Percentiles rank a stretch among this genome's conserved stretches.
Conservation (phyloP, 1,140 invertebrate genomes). For the Spodoptera frugiperda region DNA sequence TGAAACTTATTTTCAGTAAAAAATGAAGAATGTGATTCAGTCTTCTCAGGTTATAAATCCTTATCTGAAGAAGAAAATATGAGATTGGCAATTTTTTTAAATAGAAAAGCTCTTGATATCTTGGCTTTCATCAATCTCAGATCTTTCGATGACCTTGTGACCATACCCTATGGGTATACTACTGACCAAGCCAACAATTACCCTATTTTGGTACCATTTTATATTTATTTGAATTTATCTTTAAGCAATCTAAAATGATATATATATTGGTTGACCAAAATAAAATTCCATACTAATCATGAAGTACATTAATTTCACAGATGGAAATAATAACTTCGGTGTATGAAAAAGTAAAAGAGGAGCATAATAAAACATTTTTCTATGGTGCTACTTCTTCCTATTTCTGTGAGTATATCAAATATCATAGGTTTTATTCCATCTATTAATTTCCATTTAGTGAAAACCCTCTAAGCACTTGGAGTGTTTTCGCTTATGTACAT, state of each 20-base stretch:
- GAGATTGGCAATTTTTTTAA: constrained; percentile 65
- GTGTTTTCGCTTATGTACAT: too few relatives aligned
- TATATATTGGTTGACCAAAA: constrained; percentile 5
- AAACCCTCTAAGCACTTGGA: too few relatives aligned
- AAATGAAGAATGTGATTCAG: constrained; percentile 66
- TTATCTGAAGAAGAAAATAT: constrained; percentile 74
- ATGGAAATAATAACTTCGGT: constrained; percentile 69
- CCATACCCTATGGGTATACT: constrained; percentile 66
- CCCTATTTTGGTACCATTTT: constrained; percentile 63
- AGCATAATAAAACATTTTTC: constrained; percentile 63
- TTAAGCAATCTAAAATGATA: not conserved
- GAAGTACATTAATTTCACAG: constrained; percentile 55
- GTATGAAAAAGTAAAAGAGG: constrained; percentile 55
- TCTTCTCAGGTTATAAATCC: constrained; percentile 64
- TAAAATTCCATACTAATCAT: not conserved
- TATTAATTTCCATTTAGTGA: too few relatives aligned
- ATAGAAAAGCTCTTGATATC: constrained; percentile 62
- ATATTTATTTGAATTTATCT: not conserved
- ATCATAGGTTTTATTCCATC: too few relatives aligned
- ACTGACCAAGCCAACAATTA: constrained; percentile 60
- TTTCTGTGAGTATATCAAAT: constrained; percentile 65
- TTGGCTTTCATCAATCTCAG: constrained; percentile 73
- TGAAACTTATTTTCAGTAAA: constrained; percentile 48
- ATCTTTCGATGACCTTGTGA: constrained; percentile 69
- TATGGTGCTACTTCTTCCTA: constrained; percentile 63